Evolutionary conservation across 2,888 invertebrate genomes (phyloP).

Genomic region (Pyrochroa serraticornis): DNA sequence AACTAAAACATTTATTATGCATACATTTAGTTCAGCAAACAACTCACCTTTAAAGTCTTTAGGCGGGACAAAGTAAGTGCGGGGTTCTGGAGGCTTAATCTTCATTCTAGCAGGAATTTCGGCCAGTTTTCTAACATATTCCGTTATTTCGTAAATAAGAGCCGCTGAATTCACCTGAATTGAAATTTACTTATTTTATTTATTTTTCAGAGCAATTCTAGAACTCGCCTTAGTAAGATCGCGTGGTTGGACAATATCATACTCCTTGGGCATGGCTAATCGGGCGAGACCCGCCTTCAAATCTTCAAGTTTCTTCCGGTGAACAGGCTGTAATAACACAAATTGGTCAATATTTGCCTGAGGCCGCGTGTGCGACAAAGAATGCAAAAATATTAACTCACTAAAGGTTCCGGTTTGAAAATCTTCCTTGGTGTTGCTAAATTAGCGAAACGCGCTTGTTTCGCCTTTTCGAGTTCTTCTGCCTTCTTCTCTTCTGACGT

Average conservation of each 20-base stretch:
- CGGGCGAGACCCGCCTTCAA: slow-evolving; percentile 24
- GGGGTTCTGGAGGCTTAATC: too few relatives aligned
- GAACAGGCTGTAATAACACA: not conserved
- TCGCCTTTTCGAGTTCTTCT: too few relatives aligned
- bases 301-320: slow-evolving; percentile 13
- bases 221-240: slow-evolving; percentile 27
- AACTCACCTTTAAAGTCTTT: not conserved
- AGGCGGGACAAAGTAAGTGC: not conserved
- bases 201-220: not conserved
- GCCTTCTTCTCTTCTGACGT: too few relatives aligned
- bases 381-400: not conserved
- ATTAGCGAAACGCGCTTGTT: too few relatives aligned
- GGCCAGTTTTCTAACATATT: slow-evolving; percentile 34
- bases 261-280: slow-evolving; percentile 38
- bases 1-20: slow-evolving; percentile 36
- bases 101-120: slow-evolving; percentile 29
- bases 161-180: slow-evolving; percentile 30
- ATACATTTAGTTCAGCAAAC: not conserved
- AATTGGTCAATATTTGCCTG: not conserved
- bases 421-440: too few relatives aligned
- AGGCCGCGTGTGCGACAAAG: not conserved
- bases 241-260: slow-evolving; percentile 28
- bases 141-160: slow-evolving; percentile 39
- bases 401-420: slow-evolving; percentile 26
- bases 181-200: not conserved